phyloP scores from a whole-genome alignment of 2,888 invertebrate genomes.

The Melinaea marsaeus region DNA sequence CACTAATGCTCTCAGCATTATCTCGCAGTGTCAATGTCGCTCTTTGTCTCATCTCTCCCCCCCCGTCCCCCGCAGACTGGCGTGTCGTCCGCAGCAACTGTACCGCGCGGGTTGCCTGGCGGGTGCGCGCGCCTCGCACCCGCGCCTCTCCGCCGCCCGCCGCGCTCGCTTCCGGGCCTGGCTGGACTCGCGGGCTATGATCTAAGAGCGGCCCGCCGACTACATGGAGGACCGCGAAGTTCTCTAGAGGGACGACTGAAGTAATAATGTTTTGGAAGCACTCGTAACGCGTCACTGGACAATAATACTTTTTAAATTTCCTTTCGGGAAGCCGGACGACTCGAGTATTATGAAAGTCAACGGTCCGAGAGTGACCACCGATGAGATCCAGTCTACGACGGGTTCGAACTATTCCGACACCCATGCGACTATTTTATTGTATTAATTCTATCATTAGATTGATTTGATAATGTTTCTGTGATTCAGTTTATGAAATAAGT shows the following conservation, averaged over 20 bases:
- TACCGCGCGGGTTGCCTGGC: slow-evolving; percentile 58
- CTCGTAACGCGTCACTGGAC: too few relatives aligned
- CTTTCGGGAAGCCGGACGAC: too few relatives aligned
- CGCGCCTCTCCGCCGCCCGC: slow-evolving; percentile 45
- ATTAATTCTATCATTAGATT: background rate
- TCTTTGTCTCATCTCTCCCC: too few relatives aligned
- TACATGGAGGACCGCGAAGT: background rate
- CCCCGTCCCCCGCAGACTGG: slow-evolving; percentile 38
- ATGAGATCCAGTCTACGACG: background rate
- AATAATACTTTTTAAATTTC: too few relatives aligned
- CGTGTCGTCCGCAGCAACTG: slow-evolving; percentile 56
- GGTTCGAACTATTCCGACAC: background rate
- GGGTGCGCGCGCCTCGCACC: slow-evolving; percentile 51
- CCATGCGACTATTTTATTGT: background rate
- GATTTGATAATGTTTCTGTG: slow-evolving; percentile 1
- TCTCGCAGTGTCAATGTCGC: too few relatives aligned
- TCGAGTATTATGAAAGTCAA: too few relatives aligned
- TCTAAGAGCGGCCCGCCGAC: background rate
- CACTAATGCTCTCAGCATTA: too few relatives aligned
- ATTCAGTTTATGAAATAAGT: background rate
- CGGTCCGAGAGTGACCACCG: background rate
- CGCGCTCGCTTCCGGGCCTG: slow-evolving; percentile 51
- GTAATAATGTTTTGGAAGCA: background rate
- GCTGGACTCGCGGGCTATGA: slow-evolving; percentile 35
- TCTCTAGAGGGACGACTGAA: background rate